Evolutionary conservation across 2,113 vertebrate genomes (phyloP), one percentile per base, ranked within the genome.

Genomic region (Edolisoma coerulescens): DNA sequence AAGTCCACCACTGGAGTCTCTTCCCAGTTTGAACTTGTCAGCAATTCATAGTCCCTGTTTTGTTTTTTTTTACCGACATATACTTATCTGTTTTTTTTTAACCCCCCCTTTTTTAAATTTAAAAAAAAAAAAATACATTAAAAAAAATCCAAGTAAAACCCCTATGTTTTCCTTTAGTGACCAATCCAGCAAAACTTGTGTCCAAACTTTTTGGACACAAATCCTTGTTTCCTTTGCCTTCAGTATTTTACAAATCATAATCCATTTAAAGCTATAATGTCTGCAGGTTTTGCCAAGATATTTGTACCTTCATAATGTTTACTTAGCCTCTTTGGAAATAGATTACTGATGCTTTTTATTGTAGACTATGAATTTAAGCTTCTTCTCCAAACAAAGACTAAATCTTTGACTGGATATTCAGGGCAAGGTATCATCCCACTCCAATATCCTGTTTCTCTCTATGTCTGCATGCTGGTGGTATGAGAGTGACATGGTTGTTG

Each of bases 61-160:
- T 41, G 52, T 45, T 9, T 7, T 47, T 87, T 87, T 53, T 57
- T 15, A 20, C 16, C 57, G 54, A 65, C 7, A 5, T 37, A 10
- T 4, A 63, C 4, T 57, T 67, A 28, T 13, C 11, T 57, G 5
- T 60, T 85, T 1, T 50, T 64, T 16, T 54, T 35, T n/a, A n/a
- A 27, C 39, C 2, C 0, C 0, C 16, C 9, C 13, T 16, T 10
- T 33, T 47, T 47, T 50, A 6, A 16, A 16, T 6, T 60, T 39
- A 5, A 24, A 70, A 19, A 68, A 70, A 19, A 68, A 15, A 79
- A 44, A 41, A 16, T 13, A 13, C 24, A 41, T 21, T 45, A 4
- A 30, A 41, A 14, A 13, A 44, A 41, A 53, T 5, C 5, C 9
- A 53, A 47, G 8, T 35, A 16, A 61, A 61, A 49, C 11, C 0